Evolutionary conservation across 2,113 vertebrate species (phyloP), one percentile per base, ranked within the genome.

Genomic region (Hippocampus comes): DNA sequence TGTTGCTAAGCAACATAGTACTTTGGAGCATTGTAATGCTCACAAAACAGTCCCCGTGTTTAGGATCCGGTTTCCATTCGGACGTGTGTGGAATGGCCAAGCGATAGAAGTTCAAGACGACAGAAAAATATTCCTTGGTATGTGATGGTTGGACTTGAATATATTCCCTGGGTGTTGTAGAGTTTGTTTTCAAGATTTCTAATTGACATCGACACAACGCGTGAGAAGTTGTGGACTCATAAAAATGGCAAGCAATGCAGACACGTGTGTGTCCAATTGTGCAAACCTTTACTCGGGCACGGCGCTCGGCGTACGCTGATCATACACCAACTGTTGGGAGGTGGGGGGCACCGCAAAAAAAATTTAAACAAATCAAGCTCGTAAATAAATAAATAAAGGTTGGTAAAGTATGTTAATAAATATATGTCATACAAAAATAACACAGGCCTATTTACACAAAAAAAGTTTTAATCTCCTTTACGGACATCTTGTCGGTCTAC

Each of bases 1-100:
- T 83, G 86, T 89, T 86, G 82, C 88, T 73, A 79, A 82, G 89
- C 84, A 86, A 89, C 73, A 12, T 61, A 56, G 55, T 43, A 46
- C 60, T 68, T 72, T 63, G 23, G 46, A 69, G 71, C 46, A 18
- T 65, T 73, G 68, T 66, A 71, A 72, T 75, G 75, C 69, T 56
- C 27, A 17, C 23, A 27, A 43, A 61, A 74, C n/a, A 30, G 66
- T 66, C 60, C 46, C 21, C 1, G 0, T n/a, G 48, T 70, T 59
- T 18, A 71, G 51, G 70, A 82, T 76, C 59, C 17, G 43, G 71
- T 76, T 82, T 75, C 60, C 60, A 49, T 70, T 43, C 53, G 15
- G 71, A 48, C 34, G 23, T 38, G 60, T 63, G 59, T 30, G 12
- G 9, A 71, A 49, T 20, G 18, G 66, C 49, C 27, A 18, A 34